Percentiles rank a stretch among this genome's conserved stretches.
These are phyloP conservation scores for Sciaenops ocellatus DNA, from an alignment of 2,797 vertebrate genomes.

Conservation along the genomic window DNA sequence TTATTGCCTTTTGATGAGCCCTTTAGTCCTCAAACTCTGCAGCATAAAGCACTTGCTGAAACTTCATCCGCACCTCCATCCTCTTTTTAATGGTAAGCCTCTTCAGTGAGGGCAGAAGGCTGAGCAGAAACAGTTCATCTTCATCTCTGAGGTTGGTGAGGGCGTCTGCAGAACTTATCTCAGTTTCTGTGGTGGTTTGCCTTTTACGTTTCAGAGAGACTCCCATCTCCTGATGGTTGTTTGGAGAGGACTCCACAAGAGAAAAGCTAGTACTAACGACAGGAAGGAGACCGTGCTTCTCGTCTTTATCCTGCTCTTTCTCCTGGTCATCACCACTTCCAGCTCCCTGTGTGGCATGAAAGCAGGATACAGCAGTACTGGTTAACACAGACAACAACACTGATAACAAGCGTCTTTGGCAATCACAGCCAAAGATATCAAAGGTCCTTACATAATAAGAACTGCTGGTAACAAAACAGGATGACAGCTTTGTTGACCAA, in stretches of 20 bases:
- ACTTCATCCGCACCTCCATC: conserved; percentile 78
- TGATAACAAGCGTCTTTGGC: not conserved
- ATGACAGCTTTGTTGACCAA: not conserved
- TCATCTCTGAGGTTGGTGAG: conserved; percentile 66
- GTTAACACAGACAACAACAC: not conserved
- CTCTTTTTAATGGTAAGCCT: conserved; percentile 73
- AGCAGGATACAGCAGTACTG: not conserved
- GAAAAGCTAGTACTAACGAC: conserved; percentile 56
- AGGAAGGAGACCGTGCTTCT: conserved; percentile 46
- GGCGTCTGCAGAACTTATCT: conserved; percentile 50
- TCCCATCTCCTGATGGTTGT: conserved; percentile 45
- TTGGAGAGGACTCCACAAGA: conserved; percentile 37
- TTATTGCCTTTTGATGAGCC: not conserved
- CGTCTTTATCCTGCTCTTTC: conserved; percentile 51
- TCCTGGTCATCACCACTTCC: conserved; percentile 52
- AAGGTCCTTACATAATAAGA: too few relatives aligned
- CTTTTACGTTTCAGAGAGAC: conserved; percentile 61
- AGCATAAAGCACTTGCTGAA: conserved; percentile 77
- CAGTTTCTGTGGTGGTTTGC: conserved; percentile 47
- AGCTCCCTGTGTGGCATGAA: conserved; percentile 43
- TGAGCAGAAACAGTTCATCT: conserved; percentile 77
- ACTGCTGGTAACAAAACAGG: not conserved
- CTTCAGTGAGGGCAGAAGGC: conserved; percentile 76
- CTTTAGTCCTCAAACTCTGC: conserved; percentile 76
- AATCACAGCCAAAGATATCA: not conserved